phyloP scores from a whole-genome alignment of 1,140 invertebrate species.

The Diprion similis region DNA sequence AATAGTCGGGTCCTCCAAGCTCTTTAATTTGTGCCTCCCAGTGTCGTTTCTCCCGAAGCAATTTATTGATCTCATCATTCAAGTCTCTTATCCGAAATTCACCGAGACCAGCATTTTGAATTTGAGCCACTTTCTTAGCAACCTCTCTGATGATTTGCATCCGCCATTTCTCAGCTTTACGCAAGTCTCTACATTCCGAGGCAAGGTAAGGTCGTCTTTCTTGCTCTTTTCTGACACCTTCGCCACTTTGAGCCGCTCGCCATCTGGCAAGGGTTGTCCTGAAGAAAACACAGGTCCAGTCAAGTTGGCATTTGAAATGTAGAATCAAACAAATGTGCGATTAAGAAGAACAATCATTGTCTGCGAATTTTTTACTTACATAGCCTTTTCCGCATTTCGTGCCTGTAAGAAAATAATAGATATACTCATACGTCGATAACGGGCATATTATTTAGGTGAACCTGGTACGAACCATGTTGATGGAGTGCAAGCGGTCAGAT shows the following conservation, averaged over 20 bases:
- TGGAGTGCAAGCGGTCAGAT: too few species aligned
- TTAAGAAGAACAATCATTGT: constrained; percentile 23
- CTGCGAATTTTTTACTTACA: constrained; percentile 68
- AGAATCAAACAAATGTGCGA: constrained; percentile 19
- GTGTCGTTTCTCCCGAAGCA: constrained; percentile 92
- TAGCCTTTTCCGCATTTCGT: constrained; percentile 84
- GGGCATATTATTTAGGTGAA: not conserved
- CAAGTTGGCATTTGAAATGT: not conserved
- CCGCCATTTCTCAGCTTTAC: constrained; percentile 93
- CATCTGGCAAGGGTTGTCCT: constrained; percentile 96
- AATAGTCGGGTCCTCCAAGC: constrained; percentile 95
- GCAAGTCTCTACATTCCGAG: constrained; percentile 89
- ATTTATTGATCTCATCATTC: constrained; percentile 99
- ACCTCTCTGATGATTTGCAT: constrained; percentile 97
- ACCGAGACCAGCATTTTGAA: constrained; percentile 98
- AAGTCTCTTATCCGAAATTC: constrained; percentile 98
- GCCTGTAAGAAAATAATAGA: constrained; percentile 64
- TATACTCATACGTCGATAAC: not conserved
- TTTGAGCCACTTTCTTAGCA: constrained; percentile 98
- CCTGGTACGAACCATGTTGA: not conserved
- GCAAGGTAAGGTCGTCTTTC: constrained; percentile 92
- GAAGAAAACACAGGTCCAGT: constrained; percentile 35
- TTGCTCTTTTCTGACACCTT: constrained; percentile 76
- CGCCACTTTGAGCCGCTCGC: constrained; percentile 90
- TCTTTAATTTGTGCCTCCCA: constrained; percentile 98